Conservation (phyloP, 2,797 vertebrate genomes). For the Sebastes taczanowskii region DNA sequence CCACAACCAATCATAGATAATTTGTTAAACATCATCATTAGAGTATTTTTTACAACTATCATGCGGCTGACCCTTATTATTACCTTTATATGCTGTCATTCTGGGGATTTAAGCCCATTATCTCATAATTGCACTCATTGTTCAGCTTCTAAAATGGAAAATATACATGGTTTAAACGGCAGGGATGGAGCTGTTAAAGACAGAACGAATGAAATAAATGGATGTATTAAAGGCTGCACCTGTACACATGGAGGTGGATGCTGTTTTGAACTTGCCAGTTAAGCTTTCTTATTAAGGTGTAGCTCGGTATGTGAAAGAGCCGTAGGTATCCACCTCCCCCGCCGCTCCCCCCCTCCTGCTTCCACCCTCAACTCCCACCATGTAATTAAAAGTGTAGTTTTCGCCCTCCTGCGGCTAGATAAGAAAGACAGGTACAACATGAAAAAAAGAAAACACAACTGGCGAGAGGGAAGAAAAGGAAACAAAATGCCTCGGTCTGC, state of each 20-base stretch:
- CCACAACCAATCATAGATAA: neutral
- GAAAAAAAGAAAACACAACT: constrained; percentile 18
- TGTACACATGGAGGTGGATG: constrained; percentile 41
- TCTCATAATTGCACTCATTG: neutral
- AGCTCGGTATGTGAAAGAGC: constrained; percentile 69
- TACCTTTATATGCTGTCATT: neutral
- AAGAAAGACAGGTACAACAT: constrained; percentile 77
- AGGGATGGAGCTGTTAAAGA: neutral
- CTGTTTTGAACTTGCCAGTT: constrained; percentile 59
- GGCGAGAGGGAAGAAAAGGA: constrained; percentile 19
- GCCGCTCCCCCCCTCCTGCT: neutral
- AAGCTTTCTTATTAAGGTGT: constrained; percentile 70
- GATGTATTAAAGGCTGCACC: neutral
- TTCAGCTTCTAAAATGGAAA: neutral
- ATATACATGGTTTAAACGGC: neutral
- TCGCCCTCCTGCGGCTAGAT: constrained; percentile 68
- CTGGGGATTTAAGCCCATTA: neutral
- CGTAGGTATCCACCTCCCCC: constrained; percentile 51
- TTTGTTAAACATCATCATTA: neutral
- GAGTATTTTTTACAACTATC: neutral
- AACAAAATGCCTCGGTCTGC: constrained; percentile 60
- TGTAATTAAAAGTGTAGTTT: constrained; percentile 80
- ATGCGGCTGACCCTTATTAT: neutral
- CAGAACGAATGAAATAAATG: neutral
- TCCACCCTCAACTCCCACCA: constrained; percentile 60